Evolutionary conservation across 2,888 invertebrate genomes (phyloP).

Genomic region (Pyrgus malvae): DNA sequence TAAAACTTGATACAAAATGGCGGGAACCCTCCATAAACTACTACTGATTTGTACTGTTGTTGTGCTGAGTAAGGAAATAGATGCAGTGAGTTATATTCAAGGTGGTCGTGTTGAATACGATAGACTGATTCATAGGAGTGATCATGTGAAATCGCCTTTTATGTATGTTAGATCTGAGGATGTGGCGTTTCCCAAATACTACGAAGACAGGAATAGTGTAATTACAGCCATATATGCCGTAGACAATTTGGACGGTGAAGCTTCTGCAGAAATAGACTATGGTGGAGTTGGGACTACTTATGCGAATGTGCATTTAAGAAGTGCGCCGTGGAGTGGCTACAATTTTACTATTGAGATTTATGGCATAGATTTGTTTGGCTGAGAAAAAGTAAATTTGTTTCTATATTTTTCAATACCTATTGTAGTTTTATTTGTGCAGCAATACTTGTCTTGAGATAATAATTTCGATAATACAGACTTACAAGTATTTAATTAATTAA

Average conservation of each 20-base stretch:
- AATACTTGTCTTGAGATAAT: too few species aligned
- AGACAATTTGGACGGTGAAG: constrained; percentile 39
- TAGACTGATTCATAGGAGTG: constrained; percentile 39
- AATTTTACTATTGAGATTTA: constrained; percentile 50
- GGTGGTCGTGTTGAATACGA: constrained; percentile 37
- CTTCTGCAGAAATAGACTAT: constrained; percentile 43
- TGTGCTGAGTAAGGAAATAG: too few species aligned
- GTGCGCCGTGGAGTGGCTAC: constrained; percentile 45
- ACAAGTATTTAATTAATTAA: too few species aligned
- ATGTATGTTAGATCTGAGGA: constrained; percentile 40
- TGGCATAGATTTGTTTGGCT: constrained; percentile 35
- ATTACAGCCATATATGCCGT: constrained; percentile 43
- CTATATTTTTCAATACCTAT: neutral
- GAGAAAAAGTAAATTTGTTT: neutral
- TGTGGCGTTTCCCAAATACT: constrained; percentile 45
- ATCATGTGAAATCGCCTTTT: constrained; percentile 41
- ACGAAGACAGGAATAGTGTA: constrained; percentile 40
- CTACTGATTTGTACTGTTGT: neutral
- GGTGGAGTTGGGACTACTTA: constrained; percentile 46
- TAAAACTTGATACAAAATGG: constrained; percentile 21
- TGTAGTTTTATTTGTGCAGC: too few species aligned
- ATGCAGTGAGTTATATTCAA: constrained; percentile 36
- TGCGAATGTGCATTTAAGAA: constrained; percentile 46
- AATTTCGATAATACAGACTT: too few species aligned
- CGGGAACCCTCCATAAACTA: neutral